A percentile compares a stretch with the other conserved stretches of the same genome.
phyloP scores from a whole-genome alignment of 2,888 invertebrate species.

The Phyllotreta striolata region DNA sequence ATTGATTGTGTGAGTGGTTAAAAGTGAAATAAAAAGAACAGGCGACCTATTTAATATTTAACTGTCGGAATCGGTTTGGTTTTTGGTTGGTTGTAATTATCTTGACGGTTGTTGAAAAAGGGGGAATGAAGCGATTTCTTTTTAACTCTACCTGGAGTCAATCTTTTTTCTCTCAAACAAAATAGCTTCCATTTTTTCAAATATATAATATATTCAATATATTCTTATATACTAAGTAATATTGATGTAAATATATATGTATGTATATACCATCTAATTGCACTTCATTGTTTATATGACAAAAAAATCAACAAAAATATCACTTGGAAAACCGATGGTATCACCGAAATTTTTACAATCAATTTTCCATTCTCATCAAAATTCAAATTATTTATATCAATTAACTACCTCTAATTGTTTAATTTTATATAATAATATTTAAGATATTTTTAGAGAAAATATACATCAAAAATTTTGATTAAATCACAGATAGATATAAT shows the following conservation, averaged over 20 bases:
- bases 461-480: conserved; percentile 69
- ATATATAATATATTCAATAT: conserved; percentile 64
- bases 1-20: not conserved
- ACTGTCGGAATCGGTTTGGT: conserved; percentile 70
- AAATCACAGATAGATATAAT: conserved; percentile 68
- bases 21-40: conserved; percentile 15
- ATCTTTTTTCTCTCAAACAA: conserved; percentile 74
- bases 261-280: conserved; percentile 69
- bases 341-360: conserved; percentile 40
- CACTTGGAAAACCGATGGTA: conserved; percentile 49
- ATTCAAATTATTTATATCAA: conserved; percentile 51
- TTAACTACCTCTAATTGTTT: conserved; percentile 62
- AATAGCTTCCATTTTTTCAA: conserved; percentile 65
- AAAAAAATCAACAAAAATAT: conserved; percentile 55
- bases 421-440: conserved; percentile 62
- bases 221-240: conserved; percentile 63
- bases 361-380: conserved; percentile 43
- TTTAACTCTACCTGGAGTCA: conserved; percentile 65
- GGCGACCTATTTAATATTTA: conserved; percentile 41
- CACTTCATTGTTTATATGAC: conserved; percentile 67
- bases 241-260: conserved; percentile 67
- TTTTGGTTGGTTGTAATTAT: conserved; percentile 62
- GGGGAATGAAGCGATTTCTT: conserved; percentile 59
- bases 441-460: conserved; percentile 68
- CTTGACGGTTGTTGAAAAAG: conserved; percentile 61